These are phyloP conservation scores for Paramuricea clavata DNA, from an alignment of 92 coral and sea anemone species.

Conservation along the genomic window DNA sequence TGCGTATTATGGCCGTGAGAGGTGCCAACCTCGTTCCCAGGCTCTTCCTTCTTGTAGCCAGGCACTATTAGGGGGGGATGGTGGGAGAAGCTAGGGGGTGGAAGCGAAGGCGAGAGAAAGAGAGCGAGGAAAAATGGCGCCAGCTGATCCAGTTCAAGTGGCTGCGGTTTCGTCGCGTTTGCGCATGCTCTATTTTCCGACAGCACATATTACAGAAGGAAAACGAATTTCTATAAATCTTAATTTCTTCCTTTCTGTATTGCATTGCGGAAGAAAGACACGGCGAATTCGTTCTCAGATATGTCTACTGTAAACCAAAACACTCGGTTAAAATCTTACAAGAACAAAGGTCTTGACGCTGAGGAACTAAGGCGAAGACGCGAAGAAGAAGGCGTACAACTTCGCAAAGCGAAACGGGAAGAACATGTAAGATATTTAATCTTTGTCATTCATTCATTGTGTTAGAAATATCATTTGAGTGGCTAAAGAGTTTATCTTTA, in stretches of 20 bases:
- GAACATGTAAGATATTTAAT: slow-evolving; percentile 82
- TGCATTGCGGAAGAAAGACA: not conserved
- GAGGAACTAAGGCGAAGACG: slow-evolving; percentile 97
- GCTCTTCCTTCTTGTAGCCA: too few relatives aligned
- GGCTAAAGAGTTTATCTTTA: not conserved
- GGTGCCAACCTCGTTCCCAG: too few relatives aligned
- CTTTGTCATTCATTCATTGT: not conserved
- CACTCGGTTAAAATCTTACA: slow-evolving; percentile 94
- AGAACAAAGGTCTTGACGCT: slow-evolving; percentile 93
- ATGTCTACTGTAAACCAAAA: slow-evolving; percentile 86
- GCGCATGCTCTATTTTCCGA: not conserved
- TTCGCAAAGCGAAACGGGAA: slow-evolving; percentile 96
- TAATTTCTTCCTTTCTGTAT: not conserved
- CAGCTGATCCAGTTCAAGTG: too few relatives aligned
- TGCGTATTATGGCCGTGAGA: too few relatives aligned
- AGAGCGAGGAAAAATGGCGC: too few relatives aligned
- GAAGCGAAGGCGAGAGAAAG: too few relatives aligned
- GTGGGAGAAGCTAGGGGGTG: too few relatives aligned
- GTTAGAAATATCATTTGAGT: slow-evolving; percentile 14
- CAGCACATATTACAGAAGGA: not conserved
- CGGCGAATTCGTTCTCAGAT: slow-evolving; percentile 14
- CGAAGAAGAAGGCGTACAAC: slow-evolving; percentile 99
- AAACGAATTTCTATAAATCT: not conserved
- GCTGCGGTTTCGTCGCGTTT: not conserved
- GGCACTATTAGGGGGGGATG: too few relatives aligned